Conservation (phyloP, 2,888 invertebrate species). For the Portevinia maculata region DNA sequence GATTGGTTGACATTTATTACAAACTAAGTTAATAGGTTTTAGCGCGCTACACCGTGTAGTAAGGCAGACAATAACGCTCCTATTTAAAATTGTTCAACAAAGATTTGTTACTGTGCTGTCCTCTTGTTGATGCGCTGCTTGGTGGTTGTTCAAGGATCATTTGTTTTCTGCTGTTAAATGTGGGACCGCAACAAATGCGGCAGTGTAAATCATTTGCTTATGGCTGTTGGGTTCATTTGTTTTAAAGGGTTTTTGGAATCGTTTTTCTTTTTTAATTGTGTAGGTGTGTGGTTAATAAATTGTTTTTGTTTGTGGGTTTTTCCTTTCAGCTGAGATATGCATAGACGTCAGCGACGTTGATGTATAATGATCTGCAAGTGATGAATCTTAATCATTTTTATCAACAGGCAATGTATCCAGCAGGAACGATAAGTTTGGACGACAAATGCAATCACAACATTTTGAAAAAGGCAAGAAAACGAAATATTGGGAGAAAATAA, state of each 20-base stretch:
- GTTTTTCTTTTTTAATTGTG: constrained; percentile 2
- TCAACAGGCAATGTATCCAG: too few relatives aligned
- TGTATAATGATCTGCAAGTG: too few relatives aligned
- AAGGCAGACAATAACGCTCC: constrained; percentile 34
- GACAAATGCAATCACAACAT: too few relatives aligned
- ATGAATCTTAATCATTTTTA: too few relatives aligned
- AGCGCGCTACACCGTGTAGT: not conserved
- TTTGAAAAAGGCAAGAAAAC: too few relatives aligned
- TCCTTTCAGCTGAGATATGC: not conserved
- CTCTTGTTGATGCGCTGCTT: not conserved
- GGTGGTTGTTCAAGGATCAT: constrained; percentile 33
- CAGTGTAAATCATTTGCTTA: constrained; percentile 33
- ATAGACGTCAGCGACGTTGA: too few relatives aligned
- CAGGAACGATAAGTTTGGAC: too few relatives aligned
- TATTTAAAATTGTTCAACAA: constrained; percentile 58
- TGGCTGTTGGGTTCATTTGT: constrained; percentile 46
- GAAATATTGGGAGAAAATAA: too few relatives aligned
- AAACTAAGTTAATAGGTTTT: constrained; percentile 57
- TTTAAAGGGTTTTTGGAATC: not conserved
- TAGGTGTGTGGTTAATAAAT: constrained; percentile 8
- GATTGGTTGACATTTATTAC: constrained; percentile 74
- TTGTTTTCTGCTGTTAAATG: constrained; percentile 21
- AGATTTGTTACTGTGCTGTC: constrained; percentile 7
- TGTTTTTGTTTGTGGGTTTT: not conserved
- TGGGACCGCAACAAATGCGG: constrained; percentile 51